phyloP scores from a whole-genome alignment of 2,797 vertebrate genomes.

The Bradypodion ventrale region DNA sequence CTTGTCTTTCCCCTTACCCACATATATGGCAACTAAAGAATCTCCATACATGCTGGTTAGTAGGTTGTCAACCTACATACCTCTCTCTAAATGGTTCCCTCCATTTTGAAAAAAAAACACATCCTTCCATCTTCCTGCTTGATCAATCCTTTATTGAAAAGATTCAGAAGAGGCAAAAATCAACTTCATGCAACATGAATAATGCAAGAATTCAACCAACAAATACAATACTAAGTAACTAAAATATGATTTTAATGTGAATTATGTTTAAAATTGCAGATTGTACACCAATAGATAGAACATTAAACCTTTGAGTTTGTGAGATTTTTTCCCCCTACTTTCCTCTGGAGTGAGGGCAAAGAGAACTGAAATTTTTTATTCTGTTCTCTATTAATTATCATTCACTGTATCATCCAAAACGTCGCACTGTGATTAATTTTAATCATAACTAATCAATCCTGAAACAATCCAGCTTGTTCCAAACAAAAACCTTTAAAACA shows the following conservation, averaged over 20 bases:
- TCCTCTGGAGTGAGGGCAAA: not conserved
- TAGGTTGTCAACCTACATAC: not conserved
- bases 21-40: too few species aligned
- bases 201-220: constrained; percentile 16
- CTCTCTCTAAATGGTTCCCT: not conserved
- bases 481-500: constrained; percentile 23
- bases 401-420: not conserved
- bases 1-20: not conserved
- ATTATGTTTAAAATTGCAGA: constrained; percentile 8
- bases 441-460: too few species aligned
- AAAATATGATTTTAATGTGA: constrained; percentile 20
- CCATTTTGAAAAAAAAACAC: not conserved
- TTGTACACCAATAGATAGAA: not conserved
- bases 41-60: not conserved
- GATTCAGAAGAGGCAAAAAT: constrained; percentile 18
- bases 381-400: not conserved
- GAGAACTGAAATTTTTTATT: not conserved
- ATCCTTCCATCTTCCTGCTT: not conserved
- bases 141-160: constrained; percentile 30
- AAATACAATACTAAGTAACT: constrained; percentile 13
- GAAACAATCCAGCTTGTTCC: not conserved
- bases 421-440: not conserved
- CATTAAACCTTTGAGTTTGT: not conserved
- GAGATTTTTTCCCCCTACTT: too few species aligned
- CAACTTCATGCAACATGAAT: constrained; percentile 8